Conservation (phyloP, 64 coral and sea anemone genomes). For the Cladopsammia gracilis region DNA sequence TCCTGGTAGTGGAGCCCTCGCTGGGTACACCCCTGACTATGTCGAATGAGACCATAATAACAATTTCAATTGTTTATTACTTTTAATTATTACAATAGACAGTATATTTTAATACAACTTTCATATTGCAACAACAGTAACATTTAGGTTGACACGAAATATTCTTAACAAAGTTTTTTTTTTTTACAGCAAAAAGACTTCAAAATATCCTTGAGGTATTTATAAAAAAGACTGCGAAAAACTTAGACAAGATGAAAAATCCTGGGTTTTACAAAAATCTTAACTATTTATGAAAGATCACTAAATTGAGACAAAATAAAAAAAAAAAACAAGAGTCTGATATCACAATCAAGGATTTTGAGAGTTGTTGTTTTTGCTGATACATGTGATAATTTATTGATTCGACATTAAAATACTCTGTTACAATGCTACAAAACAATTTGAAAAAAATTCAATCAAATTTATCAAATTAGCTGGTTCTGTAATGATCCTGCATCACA, state of each 20-base stretch:
- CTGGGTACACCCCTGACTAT: no score
- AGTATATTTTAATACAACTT: slow-evolving; percentile 8
- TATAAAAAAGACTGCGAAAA: background rate
- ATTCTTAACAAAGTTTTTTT: background rate
- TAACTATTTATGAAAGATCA: background rate
- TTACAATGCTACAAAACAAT: no score
- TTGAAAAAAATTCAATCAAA: background rate
- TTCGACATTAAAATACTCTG: background rate
- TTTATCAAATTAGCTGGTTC: slow-evolving; percentile 13
- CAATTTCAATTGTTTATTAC: no score
- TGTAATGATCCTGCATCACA: slow-evolving; percentile 46
- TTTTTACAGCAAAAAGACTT: slow-evolving; percentile 21
- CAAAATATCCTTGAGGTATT: slow-evolving; percentile 14
- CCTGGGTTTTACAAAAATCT: slow-evolving; percentile 1
- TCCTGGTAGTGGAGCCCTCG: no score
- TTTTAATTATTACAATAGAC: background rate
- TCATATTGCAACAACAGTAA: background rate
- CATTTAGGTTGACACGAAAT: background rate
- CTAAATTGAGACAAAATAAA: background rate
- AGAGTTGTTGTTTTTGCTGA: background rate
- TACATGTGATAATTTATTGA: background rate
- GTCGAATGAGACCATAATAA: no score
- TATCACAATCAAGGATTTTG: background rate
- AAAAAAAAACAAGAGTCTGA: background rate
- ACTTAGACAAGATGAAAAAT: background rate